phyloP scores from a whole-genome alignment of 2,888 invertebrate species.

The Sinelater perroti region DNA sequence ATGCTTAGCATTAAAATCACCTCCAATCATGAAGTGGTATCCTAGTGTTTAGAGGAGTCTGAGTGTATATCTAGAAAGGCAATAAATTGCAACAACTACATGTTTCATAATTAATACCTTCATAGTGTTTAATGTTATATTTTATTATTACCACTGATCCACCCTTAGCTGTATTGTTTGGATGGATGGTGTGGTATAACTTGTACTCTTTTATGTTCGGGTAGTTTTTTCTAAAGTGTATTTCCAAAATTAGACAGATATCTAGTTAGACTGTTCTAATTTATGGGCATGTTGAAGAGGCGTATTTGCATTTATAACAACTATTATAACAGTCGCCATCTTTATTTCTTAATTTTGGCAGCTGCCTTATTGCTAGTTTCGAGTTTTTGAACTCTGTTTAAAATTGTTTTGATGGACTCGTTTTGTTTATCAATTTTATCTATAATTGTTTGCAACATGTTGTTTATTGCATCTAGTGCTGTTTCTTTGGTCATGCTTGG shows the following conservation, averaged over 20 bases:
- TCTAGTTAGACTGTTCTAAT: constrained; percentile 5
- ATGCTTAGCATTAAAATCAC: constrained; percentile 5
- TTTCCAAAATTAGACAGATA: not conserved
- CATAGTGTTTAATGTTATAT: constrained; percentile 11
- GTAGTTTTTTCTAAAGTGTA: constrained; percentile 1
- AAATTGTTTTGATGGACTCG: constrained; percentile 12
- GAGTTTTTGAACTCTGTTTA: no score
- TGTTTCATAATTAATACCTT: constrained; percentile 7
- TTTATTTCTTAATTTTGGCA: constrained; percentile 14
- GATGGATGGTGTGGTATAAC: not conserved
- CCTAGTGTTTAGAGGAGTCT: constrained; percentile 8
- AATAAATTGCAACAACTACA: constrained; percentile 15
- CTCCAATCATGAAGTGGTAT: constrained; percentile 15
- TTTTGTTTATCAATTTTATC: constrained; percentile 17
- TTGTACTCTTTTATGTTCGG: constrained; percentile 9
- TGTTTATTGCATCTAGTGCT: constrained; percentile 10
- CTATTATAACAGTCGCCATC: constrained; percentile 26
- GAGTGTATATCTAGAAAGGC: constrained; percentile 12
- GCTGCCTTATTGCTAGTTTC: constrained; percentile 8
- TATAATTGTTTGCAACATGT: constrained; percentile 10
- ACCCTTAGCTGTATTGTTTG: no score
- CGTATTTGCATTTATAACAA: constrained; percentile 36
- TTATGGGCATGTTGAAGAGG: constrained; percentile 3
- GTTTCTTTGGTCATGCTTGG: no score
- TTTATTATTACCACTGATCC: no score